Base-by-base conservation (phyloP, 2,797 vertebrate genomes). In the Artibeus jamaicensis region DNA sequence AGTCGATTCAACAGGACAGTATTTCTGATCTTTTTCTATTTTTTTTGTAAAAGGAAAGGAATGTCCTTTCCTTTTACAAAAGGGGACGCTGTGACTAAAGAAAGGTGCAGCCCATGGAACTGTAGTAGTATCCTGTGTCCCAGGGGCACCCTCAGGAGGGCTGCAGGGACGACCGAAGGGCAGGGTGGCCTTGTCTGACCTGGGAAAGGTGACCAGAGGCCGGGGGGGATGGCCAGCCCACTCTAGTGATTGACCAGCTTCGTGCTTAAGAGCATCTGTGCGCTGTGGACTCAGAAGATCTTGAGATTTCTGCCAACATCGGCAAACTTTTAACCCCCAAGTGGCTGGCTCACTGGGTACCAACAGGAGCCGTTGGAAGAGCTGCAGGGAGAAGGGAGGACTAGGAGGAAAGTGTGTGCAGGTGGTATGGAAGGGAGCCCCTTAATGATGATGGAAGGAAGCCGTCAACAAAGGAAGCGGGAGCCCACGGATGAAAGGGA, bases 1-100 rank as follows among this genome's bases (percentile, higher is more conserved):
- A 94, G 93, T 94, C 96, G 92, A 96, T 96, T 93, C 96, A 97
- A 83, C 42, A 97, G 73, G 89, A 92, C 55, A 94, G 97, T 96
- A 97, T 96, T 97, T 97, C 81, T 84, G 91, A 95, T 65, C 79
- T 94, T 95, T 96, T 84, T 89, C 48, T 34, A 86, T 96, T 97
- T 98, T 92, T 92, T n/a, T n/a, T n/a, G n/a, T n/a, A n/a, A n/a
- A n/a, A n/a, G n/a, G n/a, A n/a, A n/a, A n/a, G n/a, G n/a, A 92
- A 50, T 97, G 97, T 89, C 34, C 46, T 97, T 96, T 97, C 59
- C 19, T 8, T 57, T 91, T 50, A 24, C 46, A 53, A 59, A 68
- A 87, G 34, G 4, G 44, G 29, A 32, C 42, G 62, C 95, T 59
- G 86, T 92, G 77, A 96, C 50, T 95, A 57, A 92, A 97, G 81